Evolutionary conservation across 2,888 invertebrate genomes (phyloP), one percentile per base, ranked within the genome.

Genomic region (Melanophora roralis): DNA sequence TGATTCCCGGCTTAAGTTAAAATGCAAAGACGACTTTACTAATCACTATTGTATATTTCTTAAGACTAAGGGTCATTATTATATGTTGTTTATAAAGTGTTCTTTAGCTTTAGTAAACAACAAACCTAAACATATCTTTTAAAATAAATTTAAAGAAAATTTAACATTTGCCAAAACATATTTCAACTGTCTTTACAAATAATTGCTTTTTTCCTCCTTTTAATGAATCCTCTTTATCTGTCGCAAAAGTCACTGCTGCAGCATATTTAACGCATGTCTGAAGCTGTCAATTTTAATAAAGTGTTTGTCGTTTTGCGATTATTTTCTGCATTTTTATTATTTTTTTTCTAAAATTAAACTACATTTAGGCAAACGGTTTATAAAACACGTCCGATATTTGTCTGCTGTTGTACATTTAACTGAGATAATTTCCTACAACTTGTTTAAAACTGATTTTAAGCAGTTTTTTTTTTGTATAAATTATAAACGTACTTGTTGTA

Each of bases 251-350:
- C 62, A 62, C 36, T 53, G 64, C 51, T 53, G 69, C 51, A 49
- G 36, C 19, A 53, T 34, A 73, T 78, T 78, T 67, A 72, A 72
- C 67, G 65, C 72, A 62, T 67, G 78, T 72, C 78, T 67, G 62
- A 72, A 67, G 60, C 78, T 78, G 78, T 78, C 78, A 72, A 67
- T 78, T 78, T 78, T 72, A 78, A 78, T 78, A 67, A 72, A 72
- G 53, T 67, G 23, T 43, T 45, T n/a, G 38, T 53, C 27, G 27
- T 36, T 40, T 16, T 14, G 8, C 6, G 8, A 27, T 40, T 68
- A 45, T 53, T 62, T 51, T 19, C 1, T 36, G n/a, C 60, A 32
- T 40, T 32, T 7, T 65, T 19, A 1, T 36, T 14, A 19, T 27
- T 16, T 27, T 57, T 59, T 38, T 40, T 62, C 68, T 69, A 49